These are phyloP conservation scores for Protobothrops flavoviridis DNA, from an alignment of 2,113 vertebrate genomes.

Conservation along the genomic window DNA sequence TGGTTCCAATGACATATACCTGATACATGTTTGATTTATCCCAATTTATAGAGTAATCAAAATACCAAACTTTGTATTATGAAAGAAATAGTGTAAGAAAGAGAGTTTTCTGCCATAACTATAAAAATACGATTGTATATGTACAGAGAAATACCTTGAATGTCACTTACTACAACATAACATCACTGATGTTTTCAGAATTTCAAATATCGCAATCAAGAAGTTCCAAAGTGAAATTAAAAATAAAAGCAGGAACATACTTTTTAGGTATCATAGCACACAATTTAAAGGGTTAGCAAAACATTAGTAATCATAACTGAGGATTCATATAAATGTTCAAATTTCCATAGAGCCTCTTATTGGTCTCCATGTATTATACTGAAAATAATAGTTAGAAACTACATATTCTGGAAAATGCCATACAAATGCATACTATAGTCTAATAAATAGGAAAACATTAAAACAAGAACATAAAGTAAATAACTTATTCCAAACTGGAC, in stretches of 20 bases:
- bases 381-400: background rate
- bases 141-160: background rate
- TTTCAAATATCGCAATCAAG: background rate
- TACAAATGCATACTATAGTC: background rate
- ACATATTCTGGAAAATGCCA: background rate
- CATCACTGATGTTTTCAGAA: background rate
- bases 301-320: background rate
- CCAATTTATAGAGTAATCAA: background rate
- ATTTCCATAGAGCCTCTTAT: background rate
- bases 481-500: background rate
- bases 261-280: background rate
- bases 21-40: background rate
- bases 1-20: background rate
- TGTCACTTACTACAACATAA: background rate
- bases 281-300: background rate
- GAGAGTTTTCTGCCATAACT: background rate
- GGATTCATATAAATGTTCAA: background rate
- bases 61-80: background rate
- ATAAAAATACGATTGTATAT: background rate
- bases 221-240: background rate
- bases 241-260: background rate
- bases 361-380: background rate
- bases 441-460: background rate
- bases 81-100: background rate
- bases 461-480: background rate